Conservation (phyloP, 2,113 vertebrate species). For the Psittacara wagleri region DNA sequence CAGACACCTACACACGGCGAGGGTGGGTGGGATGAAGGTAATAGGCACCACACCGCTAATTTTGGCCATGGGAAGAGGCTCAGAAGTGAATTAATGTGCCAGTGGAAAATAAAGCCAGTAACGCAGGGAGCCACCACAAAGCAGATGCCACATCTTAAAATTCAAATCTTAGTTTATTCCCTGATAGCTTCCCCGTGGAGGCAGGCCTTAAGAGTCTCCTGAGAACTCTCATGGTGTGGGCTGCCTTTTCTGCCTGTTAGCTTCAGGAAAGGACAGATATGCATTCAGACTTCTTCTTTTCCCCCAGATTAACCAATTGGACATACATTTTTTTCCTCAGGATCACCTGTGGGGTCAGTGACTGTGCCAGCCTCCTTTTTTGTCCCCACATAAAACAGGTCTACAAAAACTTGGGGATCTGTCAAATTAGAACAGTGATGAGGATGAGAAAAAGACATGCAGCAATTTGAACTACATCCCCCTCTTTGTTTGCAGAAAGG, state of each 20-base stretch:
- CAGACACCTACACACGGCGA: not conserved
- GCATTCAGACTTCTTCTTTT: not conserved
- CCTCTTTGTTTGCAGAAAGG: not conserved
- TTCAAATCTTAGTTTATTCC: not conserved
- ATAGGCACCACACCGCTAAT: not conserved
- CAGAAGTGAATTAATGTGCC: not conserved
- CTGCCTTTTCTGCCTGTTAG: not conserved
- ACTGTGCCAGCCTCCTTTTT: not conserved
- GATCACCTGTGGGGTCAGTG: not conserved
- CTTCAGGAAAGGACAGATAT: not conserved
- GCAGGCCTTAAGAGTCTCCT: not conserved
- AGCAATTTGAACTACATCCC: not conserved
- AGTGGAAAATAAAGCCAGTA: not conserved
- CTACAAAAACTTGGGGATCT: not conserved
- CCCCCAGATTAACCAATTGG: not conserved
- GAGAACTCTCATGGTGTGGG: not conserved
- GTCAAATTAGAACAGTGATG: not conserved
- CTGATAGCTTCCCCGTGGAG: not conserved
- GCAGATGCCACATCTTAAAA: not conserved
- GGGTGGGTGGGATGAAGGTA: not conserved
- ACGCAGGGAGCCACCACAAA: not conserved
- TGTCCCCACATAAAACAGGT: not conserved
- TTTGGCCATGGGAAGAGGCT: not conserved
- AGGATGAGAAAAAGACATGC: not conserved
- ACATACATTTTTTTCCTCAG: not conserved